Conservation (phyloP, 1,140 invertebrate species). For the Proales similis region DNA sequence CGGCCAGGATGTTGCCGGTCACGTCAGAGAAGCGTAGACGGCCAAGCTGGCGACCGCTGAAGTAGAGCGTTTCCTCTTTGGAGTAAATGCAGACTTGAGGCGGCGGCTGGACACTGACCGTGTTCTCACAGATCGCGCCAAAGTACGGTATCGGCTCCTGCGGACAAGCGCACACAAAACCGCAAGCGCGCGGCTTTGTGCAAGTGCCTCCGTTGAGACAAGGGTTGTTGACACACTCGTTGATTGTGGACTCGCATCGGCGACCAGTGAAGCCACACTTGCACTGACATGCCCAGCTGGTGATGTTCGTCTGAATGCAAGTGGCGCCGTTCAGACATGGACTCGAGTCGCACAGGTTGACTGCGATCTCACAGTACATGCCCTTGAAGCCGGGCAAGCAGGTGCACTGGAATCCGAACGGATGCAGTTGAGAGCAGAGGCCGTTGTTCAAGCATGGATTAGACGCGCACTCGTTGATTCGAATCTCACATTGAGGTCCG, state of each 20-base stretch:
- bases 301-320: constrained; percentile 55
- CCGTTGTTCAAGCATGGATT: constrained; percentile 57
- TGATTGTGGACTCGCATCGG: constrained; percentile 11
- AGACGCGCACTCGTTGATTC: constrained; percentile 32
- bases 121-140: constrained; percentile 32
- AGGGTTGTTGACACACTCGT: constrained; percentile 77
- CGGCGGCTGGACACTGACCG: constrained; percentile 8
- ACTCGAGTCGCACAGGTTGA: constrained; percentile 70
- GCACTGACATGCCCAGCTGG: constrained; percentile 26
- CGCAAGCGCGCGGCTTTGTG: constrained; percentile 30
- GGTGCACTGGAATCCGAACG: constrained; percentile 36
- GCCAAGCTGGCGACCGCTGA: constrained; percentile 3
- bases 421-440: neutral
- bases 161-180: constrained; percentile 36
- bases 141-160: constrained; percentile 29
- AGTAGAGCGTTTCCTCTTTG: constrained; percentile 8
- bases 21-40: constrained; percentile 14
- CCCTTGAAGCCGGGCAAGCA: constrained; percentile 39
- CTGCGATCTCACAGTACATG: constrained; percentile 37
- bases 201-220: constrained; percentile 67
- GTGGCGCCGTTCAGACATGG: constrained; percentile 82
- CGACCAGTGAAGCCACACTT: constrained; percentile 27
- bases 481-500: constrained; percentile 52
- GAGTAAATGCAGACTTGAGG: constrained; percentile 30
- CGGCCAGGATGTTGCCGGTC: neutral